phyloP scores from a whole-genome alignment of 2,797 vertebrate genomes.

The Epinephelus malabaricus region DNA sequence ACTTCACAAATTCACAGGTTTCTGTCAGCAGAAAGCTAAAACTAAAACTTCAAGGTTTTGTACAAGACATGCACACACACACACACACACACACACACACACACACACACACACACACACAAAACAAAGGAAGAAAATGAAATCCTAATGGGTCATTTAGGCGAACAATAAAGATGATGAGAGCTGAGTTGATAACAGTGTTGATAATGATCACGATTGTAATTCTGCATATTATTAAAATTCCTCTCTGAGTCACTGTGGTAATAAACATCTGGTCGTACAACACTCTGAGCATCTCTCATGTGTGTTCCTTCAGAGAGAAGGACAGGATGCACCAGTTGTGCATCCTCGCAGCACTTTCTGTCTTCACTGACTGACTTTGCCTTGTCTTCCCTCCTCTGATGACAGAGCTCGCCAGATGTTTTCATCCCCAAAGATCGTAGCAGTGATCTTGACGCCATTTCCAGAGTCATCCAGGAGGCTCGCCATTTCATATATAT shows the following conservation, averaged over 20 bases:
- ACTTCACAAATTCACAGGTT: not conserved
- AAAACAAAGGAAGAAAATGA: not conserved
- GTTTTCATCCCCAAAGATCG: slow-evolving; percentile 93
- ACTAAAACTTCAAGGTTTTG: not conserved
- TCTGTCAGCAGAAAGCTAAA: slow-evolving; percentile 13
- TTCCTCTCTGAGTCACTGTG: not conserved
- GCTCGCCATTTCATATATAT: slow-evolving; percentile 93
- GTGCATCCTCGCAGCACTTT: slow-evolving; percentile 6
- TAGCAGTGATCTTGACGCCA: slow-evolving; percentile 93
- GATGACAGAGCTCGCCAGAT: slow-evolving; percentile 93
- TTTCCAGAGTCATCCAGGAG: slow-evolving; percentile 92
- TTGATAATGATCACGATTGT: not conserved
- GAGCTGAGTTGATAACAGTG: not conserved
- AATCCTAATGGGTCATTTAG: not conserved
- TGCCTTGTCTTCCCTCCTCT: slow-evolving; percentile 19
- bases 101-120: not conserved
- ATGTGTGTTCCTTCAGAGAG: slow-evolving; percentile 4
- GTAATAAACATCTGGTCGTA: slow-evolving; percentile 19
- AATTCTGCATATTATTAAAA: slow-evolving; percentile 13
- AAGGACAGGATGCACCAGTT: not conserved
- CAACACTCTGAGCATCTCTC: not conserved
- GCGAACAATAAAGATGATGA: not conserved
- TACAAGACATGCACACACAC: not conserved
- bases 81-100: not conserved
- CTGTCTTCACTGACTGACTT: not conserved